phyloP scores from a whole-genome alignment of 2,113 vertebrate species.

The Ciconia boyciana region DNA sequence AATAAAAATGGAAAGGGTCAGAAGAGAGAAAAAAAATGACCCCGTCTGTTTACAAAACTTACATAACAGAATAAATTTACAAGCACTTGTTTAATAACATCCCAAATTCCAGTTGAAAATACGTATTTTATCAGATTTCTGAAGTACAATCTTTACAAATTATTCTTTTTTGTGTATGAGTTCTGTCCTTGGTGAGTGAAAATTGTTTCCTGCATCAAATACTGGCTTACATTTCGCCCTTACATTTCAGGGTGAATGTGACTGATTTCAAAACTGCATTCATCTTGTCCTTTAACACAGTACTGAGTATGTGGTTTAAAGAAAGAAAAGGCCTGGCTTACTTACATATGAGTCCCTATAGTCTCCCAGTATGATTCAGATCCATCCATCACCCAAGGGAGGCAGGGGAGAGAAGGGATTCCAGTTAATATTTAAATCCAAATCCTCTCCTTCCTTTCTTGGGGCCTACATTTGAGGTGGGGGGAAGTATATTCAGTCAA shows the following conservation, averaged over 20 bases:
- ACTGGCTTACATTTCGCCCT: not conserved
- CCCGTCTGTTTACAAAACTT: not conserved
- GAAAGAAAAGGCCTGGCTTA: not conserved
- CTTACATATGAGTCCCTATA: not conserved
- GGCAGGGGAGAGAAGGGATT: not conserved
- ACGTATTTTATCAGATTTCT: not conserved
- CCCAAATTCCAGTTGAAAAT: not conserved
- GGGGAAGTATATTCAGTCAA: not conserved
- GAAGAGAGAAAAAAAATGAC: not conserved
- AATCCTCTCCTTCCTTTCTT: not conserved
- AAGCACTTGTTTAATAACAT: not conserved
- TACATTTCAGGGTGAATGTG: not conserved
- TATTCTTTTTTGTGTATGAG: not conserved
- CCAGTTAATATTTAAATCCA: not conserved
- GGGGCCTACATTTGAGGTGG: not conserved
- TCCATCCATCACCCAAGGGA: not conserved
- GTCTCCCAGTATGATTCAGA: not conserved
- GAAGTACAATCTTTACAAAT: not conserved
- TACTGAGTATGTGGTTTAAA: not conserved
- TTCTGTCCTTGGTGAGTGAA: not conserved
- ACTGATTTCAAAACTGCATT: not conserved
- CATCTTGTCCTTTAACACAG: not conserved
- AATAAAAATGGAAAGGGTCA: not conserved
- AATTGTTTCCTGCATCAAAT: not conserved
- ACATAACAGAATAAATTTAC: not conserved